phyloP scores from a whole-genome alignment of 2,113 vertebrate genomes.

The Austrofundulus limnaeus region DNA sequence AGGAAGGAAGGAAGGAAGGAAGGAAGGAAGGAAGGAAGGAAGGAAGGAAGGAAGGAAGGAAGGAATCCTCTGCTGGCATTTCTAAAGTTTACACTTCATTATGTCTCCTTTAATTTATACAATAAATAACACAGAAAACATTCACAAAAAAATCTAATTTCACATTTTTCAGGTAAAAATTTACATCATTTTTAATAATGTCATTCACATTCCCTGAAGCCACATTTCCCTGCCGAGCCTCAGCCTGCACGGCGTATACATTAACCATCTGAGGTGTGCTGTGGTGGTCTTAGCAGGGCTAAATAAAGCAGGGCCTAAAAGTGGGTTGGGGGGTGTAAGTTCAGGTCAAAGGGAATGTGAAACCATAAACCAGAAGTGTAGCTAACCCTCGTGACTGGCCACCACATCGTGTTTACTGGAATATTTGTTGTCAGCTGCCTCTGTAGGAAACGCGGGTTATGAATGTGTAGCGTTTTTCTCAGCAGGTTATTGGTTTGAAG shows the following conservation, averaged over 20 bases:
- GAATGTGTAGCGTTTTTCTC: constrained; percentile 32
- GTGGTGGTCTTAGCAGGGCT: constrained; percentile 51
- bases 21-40: no score
- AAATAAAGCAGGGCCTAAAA: constrained; percentile 74
- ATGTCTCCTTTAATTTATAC: not conserved
- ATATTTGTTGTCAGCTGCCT: constrained; percentile 49
- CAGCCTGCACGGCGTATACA: constrained; percentile 37
- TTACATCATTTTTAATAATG: no score
- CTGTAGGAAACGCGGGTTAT: constrained; percentile 28
- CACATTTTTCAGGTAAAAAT: constrained; percentile 7
- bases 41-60: no score
- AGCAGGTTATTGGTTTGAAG: constrained; percentile 25
- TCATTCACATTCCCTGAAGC: constrained; percentile 8
- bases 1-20: no score
- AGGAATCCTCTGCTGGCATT: not conserved
- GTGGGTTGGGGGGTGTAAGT: constrained; percentile 46
- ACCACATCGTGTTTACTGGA: constrained; percentile 50
- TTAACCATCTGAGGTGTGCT: constrained; percentile 52
- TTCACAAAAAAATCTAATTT: not conserved
- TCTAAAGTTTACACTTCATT: not conserved
- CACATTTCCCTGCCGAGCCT: constrained; percentile 27
- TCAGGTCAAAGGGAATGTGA: constrained; percentile 73
- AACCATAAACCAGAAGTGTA: constrained; percentile 57
- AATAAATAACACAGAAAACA: constrained; percentile 1
- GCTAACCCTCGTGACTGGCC: constrained; percentile 43